phyloP scores from a whole-genome alignment of 2,797 vertebrate species.

The Capromys pilorides region DNA sequence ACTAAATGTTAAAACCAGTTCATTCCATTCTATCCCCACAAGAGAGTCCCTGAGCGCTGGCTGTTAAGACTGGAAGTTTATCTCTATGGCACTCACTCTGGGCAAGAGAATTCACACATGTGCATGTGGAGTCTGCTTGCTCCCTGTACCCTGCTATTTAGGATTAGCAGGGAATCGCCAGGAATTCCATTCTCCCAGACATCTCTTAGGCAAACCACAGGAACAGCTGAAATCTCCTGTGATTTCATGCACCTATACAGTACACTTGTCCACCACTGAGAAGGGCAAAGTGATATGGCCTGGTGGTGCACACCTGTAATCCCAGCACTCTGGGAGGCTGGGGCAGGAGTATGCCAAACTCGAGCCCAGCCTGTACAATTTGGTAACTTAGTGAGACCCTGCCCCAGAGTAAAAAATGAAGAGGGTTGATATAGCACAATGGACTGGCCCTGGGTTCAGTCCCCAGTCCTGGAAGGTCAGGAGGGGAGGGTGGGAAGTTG shows the following conservation, averaged over 20 bases:
- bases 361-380: background rate
- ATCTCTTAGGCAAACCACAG: background rate
- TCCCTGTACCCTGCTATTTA: background rate
- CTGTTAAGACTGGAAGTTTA: background rate
- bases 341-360: background rate
- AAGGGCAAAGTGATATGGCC: background rate
- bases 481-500: background rate
- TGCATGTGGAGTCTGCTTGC: background rate
- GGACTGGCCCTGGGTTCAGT: background rate
- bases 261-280: background rate
- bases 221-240: background rate
- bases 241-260: background rate
- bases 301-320: background rate
- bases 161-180: background rate
- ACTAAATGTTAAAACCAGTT: background rate
- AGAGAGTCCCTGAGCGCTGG: background rate
- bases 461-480: background rate
- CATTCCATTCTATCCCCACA: background rate
- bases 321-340: background rate
- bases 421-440: background rate
- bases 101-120: background rate
- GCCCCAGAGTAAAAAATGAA: background rate
- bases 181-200: background rate
- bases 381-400: background rate
- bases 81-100: background rate